phyloP scores from a whole-genome alignment of 2,113 vertebrate genomes.

The Chaetorhynchus papuensis region DNA sequence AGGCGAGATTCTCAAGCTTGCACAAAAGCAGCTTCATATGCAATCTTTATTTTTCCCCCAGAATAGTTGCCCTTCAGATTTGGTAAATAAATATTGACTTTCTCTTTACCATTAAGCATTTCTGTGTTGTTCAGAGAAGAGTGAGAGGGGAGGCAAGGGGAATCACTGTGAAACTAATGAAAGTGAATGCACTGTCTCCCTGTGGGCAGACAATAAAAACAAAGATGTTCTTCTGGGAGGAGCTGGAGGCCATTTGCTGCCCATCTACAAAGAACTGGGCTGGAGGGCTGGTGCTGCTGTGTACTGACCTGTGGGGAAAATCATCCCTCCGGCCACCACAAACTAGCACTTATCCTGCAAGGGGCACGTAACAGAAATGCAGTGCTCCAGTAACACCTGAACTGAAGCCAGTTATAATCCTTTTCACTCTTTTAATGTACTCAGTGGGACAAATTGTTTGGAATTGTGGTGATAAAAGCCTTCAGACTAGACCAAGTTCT shows the following conservation, averaged over 20 bases:
- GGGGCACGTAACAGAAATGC: background rate
- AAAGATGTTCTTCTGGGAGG: background rate
- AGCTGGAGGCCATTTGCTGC: background rate
- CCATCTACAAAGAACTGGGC: background rate
- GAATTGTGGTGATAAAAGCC: background rate
- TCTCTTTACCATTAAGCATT: background rate
- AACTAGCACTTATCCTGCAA: background rate
- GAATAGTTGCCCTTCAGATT: background rate
- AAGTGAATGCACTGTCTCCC: background rate
- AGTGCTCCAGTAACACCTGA: background rate
- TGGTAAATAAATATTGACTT: background rate
- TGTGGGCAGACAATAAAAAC: background rate
- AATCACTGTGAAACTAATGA: background rate
- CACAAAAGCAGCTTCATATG: background rate
- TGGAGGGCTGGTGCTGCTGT: background rate
- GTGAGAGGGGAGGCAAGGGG: background rate
- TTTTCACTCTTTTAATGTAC: background rate
- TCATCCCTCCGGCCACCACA: background rate
- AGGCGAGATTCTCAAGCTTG: background rate
- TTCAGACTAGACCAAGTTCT: background rate
- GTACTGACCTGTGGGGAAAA: background rate
- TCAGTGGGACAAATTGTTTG: background rate
- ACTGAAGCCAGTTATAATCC: background rate
- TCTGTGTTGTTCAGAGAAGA: background rate
- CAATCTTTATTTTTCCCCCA: fast-evolving